Percentiles rank a stretch among this genome's conserved stretches.
Evolutionary conservation across 2,888 invertebrate genomes (phyloP).

Genomic region (Cylindroiulus punctatus): DNA sequence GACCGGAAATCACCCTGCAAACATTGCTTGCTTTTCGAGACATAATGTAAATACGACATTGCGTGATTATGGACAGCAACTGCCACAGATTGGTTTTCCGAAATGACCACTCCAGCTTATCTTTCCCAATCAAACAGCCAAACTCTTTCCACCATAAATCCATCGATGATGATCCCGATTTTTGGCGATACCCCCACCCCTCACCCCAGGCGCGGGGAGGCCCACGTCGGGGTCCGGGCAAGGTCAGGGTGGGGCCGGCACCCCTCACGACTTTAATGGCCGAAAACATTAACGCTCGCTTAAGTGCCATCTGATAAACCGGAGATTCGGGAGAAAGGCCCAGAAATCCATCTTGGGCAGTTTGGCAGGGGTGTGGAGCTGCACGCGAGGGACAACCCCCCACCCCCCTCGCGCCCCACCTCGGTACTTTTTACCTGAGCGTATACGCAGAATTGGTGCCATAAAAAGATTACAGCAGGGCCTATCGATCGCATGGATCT

Average conservation of each 20-base stretch:
- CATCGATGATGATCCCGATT: conserved; percentile 9
- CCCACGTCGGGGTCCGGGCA: not conserved
- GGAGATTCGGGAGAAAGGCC: not conserved
- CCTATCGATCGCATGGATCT: conserved; percentile 21
- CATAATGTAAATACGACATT: too few species aligned
- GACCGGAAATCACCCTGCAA: not conserved
- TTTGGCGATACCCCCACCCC: conserved; percentile 11
- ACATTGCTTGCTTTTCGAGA: too few species aligned
- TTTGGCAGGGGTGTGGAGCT: conserved; percentile 7
- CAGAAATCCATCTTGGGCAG: not conserved
- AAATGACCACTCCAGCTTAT: not conserved
- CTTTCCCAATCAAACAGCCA: not conserved
- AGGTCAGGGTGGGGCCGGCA: conserved; percentile 20
- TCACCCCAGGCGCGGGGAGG: not conserved
- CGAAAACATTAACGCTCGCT: conserved; percentile 21
- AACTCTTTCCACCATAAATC: conserved; percentile 12
- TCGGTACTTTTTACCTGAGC: conserved; percentile 6
- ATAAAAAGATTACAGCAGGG: conserved; percentile 19
- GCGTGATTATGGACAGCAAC: too few species aligned
- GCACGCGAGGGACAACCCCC: not conserved
- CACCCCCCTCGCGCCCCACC: not conserved
- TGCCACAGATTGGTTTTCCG: not conserved
- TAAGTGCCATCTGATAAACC: conserved; percentile 1
- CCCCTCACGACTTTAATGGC: conserved; percentile 32
- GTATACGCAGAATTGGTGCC: not conserved